phyloP scores from a whole-genome alignment of 2,888 invertebrate genomes.

The Leptothorax acervorum region DNA sequence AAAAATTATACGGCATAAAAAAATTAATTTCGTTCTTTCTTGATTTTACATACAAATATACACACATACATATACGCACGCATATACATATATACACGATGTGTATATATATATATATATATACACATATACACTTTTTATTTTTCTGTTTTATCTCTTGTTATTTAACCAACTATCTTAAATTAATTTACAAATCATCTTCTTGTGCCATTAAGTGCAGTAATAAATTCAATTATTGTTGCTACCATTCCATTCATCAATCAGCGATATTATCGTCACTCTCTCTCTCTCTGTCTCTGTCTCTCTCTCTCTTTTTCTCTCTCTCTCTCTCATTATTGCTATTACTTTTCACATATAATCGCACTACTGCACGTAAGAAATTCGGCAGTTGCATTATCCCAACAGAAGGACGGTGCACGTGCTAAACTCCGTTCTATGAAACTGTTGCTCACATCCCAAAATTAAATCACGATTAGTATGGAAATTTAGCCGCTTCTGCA shows the following conservation, averaged over 20 bases:
- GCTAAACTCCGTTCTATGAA: not conserved
- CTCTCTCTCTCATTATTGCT: conserved; percentile 13
- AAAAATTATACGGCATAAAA: not conserved
- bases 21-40: not conserved
- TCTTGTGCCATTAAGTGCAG: not conserved
- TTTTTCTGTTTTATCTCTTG: no score
- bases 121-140: no score
- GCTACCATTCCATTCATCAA: conserved; percentile 14
- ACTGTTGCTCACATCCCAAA: conserved; percentile 22
- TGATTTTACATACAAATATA: not conserved
- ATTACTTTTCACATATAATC: conserved; percentile 33
- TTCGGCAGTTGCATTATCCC: conserved; percentile 5
- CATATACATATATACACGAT: no score
- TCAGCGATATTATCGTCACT: not conserved
- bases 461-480: conserved; percentile 45
- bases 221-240: conserved; percentile 43
- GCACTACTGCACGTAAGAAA: conserved; percentile 6
- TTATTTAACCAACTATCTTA: not conserved
- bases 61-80: no score
- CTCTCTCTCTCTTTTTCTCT: not conserved
- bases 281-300: not conserved
- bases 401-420: not conserved
- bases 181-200: conserved; percentile 32
- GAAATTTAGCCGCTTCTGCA: conserved; percentile 35
- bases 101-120: no score